These are phyloP conservation scores for Pecten maximus DNA, from an alignment of 2,888 invertebrate species.

Conservation along the genomic window DNA sequence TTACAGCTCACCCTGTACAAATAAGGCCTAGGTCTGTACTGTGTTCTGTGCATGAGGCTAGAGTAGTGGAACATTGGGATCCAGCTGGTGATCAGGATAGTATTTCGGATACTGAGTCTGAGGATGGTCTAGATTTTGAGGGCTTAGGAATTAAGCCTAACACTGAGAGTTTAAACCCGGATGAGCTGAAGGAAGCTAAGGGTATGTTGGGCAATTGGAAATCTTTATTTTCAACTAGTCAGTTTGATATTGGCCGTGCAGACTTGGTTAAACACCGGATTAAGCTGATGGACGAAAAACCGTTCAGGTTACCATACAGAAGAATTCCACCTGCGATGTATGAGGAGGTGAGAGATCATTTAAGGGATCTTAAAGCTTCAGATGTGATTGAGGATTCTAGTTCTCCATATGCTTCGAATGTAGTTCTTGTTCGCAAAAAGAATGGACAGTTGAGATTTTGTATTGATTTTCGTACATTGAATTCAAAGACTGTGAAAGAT, in stretches of 20 bases:
- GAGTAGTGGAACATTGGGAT: neutral
- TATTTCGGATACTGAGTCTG: neutral
- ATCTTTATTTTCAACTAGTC: conserved; percentile 36
- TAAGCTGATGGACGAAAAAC: conserved; percentile 37
- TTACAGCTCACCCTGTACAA: conserved; percentile 35
- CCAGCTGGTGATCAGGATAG: neutral
- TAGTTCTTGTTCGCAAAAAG: conserved; percentile 40
- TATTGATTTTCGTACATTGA: conserved; percentile 48
- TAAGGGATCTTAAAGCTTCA: conserved; percentile 46
- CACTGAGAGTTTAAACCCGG: neutral
- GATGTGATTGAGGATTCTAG: conserved; percentile 26
- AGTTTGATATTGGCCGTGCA: conserved; percentile 27
- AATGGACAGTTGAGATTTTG: conserved; percentile 46
- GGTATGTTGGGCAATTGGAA: neutral
- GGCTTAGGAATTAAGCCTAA: neutral
- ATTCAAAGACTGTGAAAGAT: conserved; percentile 39
- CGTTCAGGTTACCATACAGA: conserved; percentile 45
- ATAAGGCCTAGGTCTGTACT: conserved; percentile 16
- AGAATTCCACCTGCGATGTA: conserved; percentile 49
- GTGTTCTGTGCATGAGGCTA: conserved; percentile 34
- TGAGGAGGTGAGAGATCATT: conserved; percentile 47
- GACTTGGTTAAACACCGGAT: conserved; percentile 46
- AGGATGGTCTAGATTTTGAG: neutral
- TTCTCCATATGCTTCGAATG: conserved; percentile 45
- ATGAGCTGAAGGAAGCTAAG: neutral